Percentiles rank a stretch among this genome's conserved stretches.
These are phyloP conservation scores for Hippocampus mohnikei DNA, from an alignment of 2,113 vertebrate genomes.

Conservation along the genomic window DNA sequence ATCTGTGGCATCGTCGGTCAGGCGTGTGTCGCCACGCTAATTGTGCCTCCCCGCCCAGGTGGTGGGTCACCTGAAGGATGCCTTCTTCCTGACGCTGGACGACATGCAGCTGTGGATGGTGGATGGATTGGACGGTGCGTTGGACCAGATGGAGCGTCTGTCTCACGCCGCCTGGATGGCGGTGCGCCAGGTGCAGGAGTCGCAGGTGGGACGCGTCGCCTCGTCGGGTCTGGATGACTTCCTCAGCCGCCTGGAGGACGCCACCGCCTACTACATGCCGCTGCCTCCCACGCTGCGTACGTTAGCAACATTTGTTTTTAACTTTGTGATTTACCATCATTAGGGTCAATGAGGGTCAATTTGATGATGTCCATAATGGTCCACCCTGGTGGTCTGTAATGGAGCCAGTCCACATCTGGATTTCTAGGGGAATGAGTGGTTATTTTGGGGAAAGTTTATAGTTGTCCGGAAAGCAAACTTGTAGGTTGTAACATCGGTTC, in stretches of 20 bases:
- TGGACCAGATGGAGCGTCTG: conserved; percentile 42
- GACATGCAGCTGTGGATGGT: conserved; percentile 59
- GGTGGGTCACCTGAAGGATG: conserved; percentile 61
- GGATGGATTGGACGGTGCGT: conserved; percentile 41
- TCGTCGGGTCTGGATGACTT: conserved; percentile 49
- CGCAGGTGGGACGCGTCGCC: conserved; percentile 35
- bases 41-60: conserved; percentile 37
- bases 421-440: too few relatives aligned
- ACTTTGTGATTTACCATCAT: too few relatives aligned
- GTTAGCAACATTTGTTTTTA: conserved; percentile 18
- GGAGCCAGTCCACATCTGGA: too few relatives aligned
- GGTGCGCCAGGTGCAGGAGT: conserved; percentile 40
- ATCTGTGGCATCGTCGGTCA: too few relatives aligned
- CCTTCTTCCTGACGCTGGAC: conserved; percentile 59
- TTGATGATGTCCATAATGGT: too few relatives aligned
- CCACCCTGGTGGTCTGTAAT: too few relatives aligned
- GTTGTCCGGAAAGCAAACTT: too few relatives aligned
- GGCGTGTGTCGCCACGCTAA: not conserved
- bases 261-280: conserved; percentile 61
- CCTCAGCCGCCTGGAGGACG: conserved; percentile 62
- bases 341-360: too few relatives aligned
- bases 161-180: not conserved
- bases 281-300: conserved; percentile 62
- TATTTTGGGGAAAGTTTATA: too few relatives aligned
- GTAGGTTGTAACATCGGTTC: too few relatives aligned